A percentile compares a stretch with the other conserved stretches of the same genome.
Evolutionary conservation across 2,888 invertebrate species (phyloP).

Genomic region (Conchocele bisecta): DNA sequence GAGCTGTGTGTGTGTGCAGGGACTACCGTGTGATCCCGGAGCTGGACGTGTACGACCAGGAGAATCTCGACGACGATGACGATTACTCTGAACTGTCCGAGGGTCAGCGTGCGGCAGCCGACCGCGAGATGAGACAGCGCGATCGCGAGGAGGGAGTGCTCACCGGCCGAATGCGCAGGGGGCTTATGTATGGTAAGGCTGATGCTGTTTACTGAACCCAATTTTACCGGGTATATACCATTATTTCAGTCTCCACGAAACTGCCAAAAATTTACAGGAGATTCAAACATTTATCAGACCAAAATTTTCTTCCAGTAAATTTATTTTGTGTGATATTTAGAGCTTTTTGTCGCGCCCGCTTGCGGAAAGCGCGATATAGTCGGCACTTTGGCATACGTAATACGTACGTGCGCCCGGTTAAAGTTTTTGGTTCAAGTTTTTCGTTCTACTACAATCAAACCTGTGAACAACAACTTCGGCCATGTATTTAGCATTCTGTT

Average conservation of each 20-base stretch:
- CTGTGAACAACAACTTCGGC: too few species aligned
- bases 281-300: not conserved
- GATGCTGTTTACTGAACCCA: not conserved
- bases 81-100: slow-evolving; percentile 91
- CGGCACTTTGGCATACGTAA: too few species aligned
- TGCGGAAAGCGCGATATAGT: too few species aligned
- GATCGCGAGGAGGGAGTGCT: slow-evolving; percentile 87
- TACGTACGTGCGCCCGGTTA: too few species aligned
- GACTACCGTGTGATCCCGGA: slow-evolving; percentile 99
- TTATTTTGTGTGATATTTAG: too few species aligned
- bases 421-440: too few species aligned
- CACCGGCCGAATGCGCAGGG: slow-evolving; percentile 87
- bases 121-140: slow-evolving; percentile 92
- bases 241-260: not conserved
- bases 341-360: too few species aligned
- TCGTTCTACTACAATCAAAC: too few species aligned
- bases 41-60: slow-evolving; percentile 95
- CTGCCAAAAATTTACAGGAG: not conserved
- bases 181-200: slow-evolving; percentile 91
- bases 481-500: too few species aligned
- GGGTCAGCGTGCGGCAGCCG: slow-evolving; percentile 94
- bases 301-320: not conserved
- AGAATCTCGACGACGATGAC: slow-evolving; percentile 93
- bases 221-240: not conserved
- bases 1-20: slow-evolving; percentile 84